Evolutionary conservation across 2,888 invertebrate species (phyloP).

Genomic region (Acrobasis repandana): DNA sequence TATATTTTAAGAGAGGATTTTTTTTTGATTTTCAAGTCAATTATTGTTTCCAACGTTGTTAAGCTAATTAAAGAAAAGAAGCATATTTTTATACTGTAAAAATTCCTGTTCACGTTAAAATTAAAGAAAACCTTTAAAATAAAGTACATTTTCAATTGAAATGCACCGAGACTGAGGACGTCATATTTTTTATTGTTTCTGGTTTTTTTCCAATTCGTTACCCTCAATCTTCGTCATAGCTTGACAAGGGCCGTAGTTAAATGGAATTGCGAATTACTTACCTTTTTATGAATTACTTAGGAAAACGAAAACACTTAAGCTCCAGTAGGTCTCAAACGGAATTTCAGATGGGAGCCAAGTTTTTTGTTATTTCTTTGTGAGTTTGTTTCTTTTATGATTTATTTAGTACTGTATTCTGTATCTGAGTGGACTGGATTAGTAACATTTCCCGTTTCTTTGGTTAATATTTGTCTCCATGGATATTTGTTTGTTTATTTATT

Average conservation of each 20-base stretch:
- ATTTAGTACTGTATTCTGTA: neutral
- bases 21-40: no score
- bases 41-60: no score
- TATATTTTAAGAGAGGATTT: no score
- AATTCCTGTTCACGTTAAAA: no score
- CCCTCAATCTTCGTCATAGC: conserved; percentile 22
- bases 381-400: neutral
- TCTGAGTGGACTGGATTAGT: no score
- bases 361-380: neutral
- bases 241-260: conserved; percentile 21
- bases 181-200: conserved; percentile 20
- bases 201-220: conserved; percentile 23
- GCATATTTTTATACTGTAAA: no score
- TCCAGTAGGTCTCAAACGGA: conserved; percentile 11
- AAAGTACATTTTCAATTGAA: neutral
- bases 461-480: no score
- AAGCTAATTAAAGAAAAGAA: no score
- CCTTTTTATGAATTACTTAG: conserved; percentile 21
- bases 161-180: neutral
- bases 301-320: conserved; percentile 21
- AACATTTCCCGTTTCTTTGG: no score
- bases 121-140: neutral
- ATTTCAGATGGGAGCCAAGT: conserved; percentile 10
- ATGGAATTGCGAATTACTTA: conserved; percentile 24
- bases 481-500: no score